Evolutionary conservation across 2,888 invertebrate genomes (phyloP).

Genomic region (Trachelus iudaicus): DNA sequence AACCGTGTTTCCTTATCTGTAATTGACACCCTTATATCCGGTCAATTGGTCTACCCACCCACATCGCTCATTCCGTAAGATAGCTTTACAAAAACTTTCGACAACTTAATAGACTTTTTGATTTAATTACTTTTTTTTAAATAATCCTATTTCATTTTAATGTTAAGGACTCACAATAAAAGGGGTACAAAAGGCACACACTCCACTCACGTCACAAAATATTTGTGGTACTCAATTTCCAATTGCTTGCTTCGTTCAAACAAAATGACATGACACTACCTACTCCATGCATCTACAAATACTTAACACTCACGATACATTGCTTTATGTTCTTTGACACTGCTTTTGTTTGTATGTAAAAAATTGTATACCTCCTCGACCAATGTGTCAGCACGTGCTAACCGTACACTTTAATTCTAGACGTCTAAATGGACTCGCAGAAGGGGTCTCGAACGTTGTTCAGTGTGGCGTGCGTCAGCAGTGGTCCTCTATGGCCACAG

Average conservation of each 20-base stretch:
- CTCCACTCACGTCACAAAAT: background rate
- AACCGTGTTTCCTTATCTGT: slow-evolving; percentile 76
- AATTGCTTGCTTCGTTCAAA: background rate
- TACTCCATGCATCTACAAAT: background rate
- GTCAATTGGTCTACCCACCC: slow-evolving; percentile 84
- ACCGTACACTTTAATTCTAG: slow-evolving; percentile 60
- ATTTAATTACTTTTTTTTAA: background rate
- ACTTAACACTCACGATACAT: background rate
- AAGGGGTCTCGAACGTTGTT: slow-evolving; percentile 76
- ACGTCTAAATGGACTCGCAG: slow-evolving; percentile 77
- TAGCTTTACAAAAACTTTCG: background rate
- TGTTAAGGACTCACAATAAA: background rate
- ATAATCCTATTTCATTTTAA: background rate
- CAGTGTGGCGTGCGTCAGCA: slow-evolving; percentile 77
- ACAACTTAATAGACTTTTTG: background rate
- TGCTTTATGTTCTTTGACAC: background rate
- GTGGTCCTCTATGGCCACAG: slow-evolving; percentile 62
- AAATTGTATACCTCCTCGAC: background rate
- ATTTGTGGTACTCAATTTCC: background rate
- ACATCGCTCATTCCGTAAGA: slow-evolving; percentile 83
- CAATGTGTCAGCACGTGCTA: background rate
- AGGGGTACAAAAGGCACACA: background rate
- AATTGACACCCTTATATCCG: slow-evolving; percentile 78
- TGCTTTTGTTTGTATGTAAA: background rate
- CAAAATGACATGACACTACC: background rate